Conservation (phyloP, 2,888 invertebrate genomes). For the Netelia virgata region DNA sequence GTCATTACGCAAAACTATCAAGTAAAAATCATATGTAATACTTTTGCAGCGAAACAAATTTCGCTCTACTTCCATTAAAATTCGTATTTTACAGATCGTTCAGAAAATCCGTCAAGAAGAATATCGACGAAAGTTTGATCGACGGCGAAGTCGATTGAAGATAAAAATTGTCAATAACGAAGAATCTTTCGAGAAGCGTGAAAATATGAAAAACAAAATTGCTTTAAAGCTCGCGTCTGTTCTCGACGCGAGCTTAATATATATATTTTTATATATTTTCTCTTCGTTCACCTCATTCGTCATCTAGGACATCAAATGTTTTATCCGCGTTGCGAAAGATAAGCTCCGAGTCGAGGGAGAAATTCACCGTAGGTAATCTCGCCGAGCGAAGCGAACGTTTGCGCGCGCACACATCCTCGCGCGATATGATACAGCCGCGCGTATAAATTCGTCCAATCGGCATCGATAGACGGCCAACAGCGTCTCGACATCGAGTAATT, state of each 20-base stretch:
- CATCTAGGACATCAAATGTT: slow-evolving; percentile 30
- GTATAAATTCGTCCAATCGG: neutral
- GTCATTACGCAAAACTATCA: neutral
- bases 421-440: neutral
- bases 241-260: neutral
- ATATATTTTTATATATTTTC: too few relatives aligned
- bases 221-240: neutral
- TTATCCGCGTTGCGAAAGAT: slow-evolving; percentile 27
- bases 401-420: neutral
- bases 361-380: slow-evolving; percentile 52
- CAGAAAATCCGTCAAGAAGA: neutral
- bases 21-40: neutral
- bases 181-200: neutral
- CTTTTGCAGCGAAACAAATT: neutral
- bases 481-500: too few relatives aligned
- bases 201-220: slow-evolving; percentile 1
- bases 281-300: slow-evolving; percentile 10
- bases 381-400: neutral
- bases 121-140: slow-evolving; percentile 16
- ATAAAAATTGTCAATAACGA: slow-evolving; percentile 38
- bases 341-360: slow-evolving; percentile 26
- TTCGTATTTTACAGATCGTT: neutral
- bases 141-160: slow-evolving; percentile 31
- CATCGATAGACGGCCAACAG: neutral
- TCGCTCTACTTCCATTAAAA: neutral